Conservation (phyloP, 2,797 vertebrate species). For the Syngnathus rostellatus region DNA sequence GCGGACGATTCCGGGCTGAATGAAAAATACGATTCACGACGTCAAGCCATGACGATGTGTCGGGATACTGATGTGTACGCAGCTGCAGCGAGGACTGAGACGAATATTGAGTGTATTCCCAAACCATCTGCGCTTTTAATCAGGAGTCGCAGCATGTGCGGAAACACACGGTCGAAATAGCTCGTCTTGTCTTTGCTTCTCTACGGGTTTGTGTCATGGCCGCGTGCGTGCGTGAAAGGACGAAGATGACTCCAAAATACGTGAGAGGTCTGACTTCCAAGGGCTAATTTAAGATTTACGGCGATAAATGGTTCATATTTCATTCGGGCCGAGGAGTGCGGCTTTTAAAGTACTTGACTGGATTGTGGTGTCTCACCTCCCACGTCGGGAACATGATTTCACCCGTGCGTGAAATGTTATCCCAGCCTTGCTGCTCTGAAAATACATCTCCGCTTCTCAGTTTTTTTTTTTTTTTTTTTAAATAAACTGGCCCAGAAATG, state of each 20-base stretch:
- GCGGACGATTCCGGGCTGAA: slow-evolving; percentile 18
- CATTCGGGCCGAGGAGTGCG: slow-evolving; percentile 30
- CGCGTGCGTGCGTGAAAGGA: slow-evolving; percentile 16
- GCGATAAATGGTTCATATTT: slow-evolving; percentile 59
- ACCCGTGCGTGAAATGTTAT: slow-evolving; percentile 29
- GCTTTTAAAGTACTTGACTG: slow-evolving; percentile 47
- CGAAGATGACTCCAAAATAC: slow-evolving; percentile 34
- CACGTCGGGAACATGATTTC: slow-evolving; percentile 41
- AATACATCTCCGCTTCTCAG: slow-evolving; percentile 24
- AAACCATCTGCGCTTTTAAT: slow-evolving; percentile 5
- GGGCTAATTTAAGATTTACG: slow-evolving; percentile 50
- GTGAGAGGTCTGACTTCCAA: slow-evolving; percentile 47
- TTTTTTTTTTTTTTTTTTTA: slow-evolving; percentile 10
- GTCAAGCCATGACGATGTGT: background rate
- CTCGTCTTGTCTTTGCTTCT: slow-evolving; percentile 37
- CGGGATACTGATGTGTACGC: background rate
- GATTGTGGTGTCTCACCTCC: slow-evolving; percentile 54
- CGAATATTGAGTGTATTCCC: background rate
- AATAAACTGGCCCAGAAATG: slow-evolving; percentile 17
- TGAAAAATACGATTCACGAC: slow-evolving; percentile 16
- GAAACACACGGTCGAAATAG: slow-evolving; percentile 27
- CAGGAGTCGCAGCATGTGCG: background rate
- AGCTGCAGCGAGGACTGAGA: background rate
- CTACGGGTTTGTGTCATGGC: too few species aligned
- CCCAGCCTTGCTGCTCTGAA: slow-evolving; percentile 30